Evolutionary conservation across 2,113 vertebrate species (phyloP).

Genomic region (Saguinus imperator): DNA sequence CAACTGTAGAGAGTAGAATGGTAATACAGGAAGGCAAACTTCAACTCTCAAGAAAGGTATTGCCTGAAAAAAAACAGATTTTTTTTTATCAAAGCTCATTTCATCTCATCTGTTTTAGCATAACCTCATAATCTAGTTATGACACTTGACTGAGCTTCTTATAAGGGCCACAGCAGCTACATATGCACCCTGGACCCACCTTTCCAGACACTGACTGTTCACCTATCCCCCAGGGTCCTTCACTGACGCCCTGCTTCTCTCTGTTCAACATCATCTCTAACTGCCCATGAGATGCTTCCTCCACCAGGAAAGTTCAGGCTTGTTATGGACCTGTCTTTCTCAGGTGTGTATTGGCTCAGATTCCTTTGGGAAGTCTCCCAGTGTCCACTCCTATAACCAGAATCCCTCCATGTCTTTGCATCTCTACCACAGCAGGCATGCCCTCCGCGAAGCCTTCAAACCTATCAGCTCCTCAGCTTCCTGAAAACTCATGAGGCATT

Average conservation of each 20-base stretch:
- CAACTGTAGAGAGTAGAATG: not conserved
- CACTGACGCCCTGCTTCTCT: not conserved
- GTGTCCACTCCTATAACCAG: not conserved
- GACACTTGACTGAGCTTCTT: not conserved
- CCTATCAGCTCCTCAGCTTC: not conserved
- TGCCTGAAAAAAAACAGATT: not conserved
- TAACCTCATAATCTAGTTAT: not conserved
- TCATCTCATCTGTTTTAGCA: not conserved
- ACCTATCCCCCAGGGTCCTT: not conserved
- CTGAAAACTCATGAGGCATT: too few species aligned
- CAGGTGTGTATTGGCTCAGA: not conserved
- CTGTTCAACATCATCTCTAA: not conserved
- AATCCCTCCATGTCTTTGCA: not conserved
- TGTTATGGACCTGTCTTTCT: not conserved
- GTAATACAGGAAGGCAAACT: not conserved
- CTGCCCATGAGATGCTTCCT: not conserved
- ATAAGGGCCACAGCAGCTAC: not conserved
- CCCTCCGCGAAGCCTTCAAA: not conserved
- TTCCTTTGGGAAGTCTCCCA: not conserved
- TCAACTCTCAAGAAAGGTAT: not conserved
- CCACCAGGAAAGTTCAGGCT: not conserved
- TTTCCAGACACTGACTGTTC: not conserved
- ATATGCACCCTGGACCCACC: rapidly evolving
- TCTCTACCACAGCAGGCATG: not conserved
- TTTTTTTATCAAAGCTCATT: not conserved